A percentile compares a stretch with the other conserved stretches of the same genome.
phyloP scores from a whole-genome alignment of 2,797 vertebrate genomes.

The Phrynocephalus guinanensis region DNA sequence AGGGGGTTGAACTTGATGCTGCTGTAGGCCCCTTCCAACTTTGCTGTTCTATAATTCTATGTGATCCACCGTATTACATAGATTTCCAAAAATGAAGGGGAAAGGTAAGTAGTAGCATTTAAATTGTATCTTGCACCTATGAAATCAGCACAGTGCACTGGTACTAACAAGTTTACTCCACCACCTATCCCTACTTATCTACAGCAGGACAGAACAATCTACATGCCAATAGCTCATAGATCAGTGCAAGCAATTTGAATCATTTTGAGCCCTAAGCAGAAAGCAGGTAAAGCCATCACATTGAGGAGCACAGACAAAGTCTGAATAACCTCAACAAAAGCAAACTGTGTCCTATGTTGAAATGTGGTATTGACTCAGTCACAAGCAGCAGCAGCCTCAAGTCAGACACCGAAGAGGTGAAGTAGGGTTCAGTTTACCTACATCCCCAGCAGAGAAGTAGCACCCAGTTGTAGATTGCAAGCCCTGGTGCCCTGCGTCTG shows the following conservation, averaged over 20 bases:
- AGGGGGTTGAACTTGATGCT: too few relatives aligned
- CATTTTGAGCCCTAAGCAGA: not conserved
- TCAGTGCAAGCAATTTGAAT: not conserved
- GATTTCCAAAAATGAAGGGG: not conserved
- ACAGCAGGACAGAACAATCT: not conserved
- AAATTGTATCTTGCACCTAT: too few relatives aligned
- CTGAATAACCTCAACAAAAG: not conserved
- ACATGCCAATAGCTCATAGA: not conserved
- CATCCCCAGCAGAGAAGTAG: not conserved
- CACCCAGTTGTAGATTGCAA: not conserved
- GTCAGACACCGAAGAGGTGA: not conserved
- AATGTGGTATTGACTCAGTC: not conserved
- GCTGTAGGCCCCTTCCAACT: too few relatives aligned
- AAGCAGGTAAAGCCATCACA: not conserved
- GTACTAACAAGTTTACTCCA: not conserved
- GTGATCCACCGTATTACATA: slow-evolving; percentile 47
- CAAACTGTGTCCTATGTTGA: not conserved
- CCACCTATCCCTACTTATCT: not conserved
- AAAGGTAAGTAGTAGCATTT: too few relatives aligned
- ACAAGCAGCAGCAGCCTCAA: not conserved
- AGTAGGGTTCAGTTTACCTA: not conserved
- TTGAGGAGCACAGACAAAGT: not conserved
- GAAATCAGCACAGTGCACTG: too few relatives aligned
- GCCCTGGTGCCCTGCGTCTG: not conserved
- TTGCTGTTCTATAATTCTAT: not conserved